These are phyloP conservation scores for Girardinus metallicus DNA, from an alignment of 2,797 vertebrate genomes.

Conservation along the genomic window DNA sequence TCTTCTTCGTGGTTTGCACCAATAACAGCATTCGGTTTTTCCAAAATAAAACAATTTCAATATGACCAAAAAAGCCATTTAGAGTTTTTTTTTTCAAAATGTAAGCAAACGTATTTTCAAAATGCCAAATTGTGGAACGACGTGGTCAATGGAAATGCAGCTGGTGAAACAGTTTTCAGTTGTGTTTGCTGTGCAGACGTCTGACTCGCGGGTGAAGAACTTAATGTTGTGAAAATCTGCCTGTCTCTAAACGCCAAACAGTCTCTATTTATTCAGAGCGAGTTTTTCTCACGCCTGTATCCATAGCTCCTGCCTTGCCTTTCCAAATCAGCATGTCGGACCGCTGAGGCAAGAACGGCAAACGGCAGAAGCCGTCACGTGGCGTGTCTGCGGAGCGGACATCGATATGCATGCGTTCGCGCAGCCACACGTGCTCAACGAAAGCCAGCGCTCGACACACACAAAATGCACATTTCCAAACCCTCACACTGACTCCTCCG, in stretches of 20 bases:
- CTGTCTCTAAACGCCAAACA: constrained; percentile 3
- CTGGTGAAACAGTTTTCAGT: not conserved
- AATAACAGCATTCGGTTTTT: no score
- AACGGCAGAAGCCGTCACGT: constrained; percentile 47
- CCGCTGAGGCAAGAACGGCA: constrained; percentile 58
- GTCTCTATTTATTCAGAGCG: constrained; percentile 2
- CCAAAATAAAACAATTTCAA: no score
- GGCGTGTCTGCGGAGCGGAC: constrained; percentile 48
- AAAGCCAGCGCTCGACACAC: constrained; percentile 34
- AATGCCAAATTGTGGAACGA: no score
- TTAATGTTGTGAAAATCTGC: not conserved
- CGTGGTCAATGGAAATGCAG: no score
- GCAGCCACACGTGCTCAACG: constrained; percentile 29
- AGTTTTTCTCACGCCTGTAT: constrained; percentile 48
- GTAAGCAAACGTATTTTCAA: no score
- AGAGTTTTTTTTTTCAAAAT: no score
- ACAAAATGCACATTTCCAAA: constrained; percentile 17
- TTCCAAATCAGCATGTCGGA: constrained; percentile 59
- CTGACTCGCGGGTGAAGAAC: not conserved
- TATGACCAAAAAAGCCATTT: no score
- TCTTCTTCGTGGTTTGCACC: no score
- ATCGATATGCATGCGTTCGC: constrained; percentile 55
- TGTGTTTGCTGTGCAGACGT: not conserved
- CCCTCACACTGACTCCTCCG: constrained; percentile 12
- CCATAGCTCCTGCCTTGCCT: constrained; percentile 48